Percentiles rank a stretch among this genome's conserved stretches.
phyloP scores from a whole-genome alignment of 2,113 vertebrate genomes.

The Saguinus imperator region DNA sequence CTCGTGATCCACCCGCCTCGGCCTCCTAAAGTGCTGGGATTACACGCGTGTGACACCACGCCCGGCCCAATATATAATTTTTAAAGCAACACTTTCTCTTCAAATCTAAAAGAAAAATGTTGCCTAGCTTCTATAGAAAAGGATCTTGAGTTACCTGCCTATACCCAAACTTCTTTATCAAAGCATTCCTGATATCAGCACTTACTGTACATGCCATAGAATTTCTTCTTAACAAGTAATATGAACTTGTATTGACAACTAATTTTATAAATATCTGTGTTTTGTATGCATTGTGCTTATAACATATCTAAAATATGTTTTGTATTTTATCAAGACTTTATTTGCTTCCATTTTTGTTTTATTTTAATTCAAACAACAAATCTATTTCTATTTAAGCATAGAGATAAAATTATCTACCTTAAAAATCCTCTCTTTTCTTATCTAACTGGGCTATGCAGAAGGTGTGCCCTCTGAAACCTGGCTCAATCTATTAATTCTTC shows the following conservation, averaged over 20 bases:
- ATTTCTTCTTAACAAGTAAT: neutral
- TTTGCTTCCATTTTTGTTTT: constrained; percentile 11
- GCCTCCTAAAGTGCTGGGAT: no score
- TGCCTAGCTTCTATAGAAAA: neutral
- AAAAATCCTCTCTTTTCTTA: neutral
- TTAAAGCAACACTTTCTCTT: constrained; percentile 23
- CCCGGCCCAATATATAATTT: neutral
- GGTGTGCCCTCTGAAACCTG: neutral
- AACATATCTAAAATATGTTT: neutral
- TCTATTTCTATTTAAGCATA: neutral
- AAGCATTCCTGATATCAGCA: neutral
- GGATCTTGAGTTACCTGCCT: neutral
- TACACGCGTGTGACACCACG: no score
- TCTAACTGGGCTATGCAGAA: neutral
- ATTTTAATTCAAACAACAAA: neutral
- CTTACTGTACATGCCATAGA: neutral
- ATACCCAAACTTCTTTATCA: neutral
- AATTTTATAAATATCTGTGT: neutral
- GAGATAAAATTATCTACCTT: neutral
- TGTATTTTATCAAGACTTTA: neutral
- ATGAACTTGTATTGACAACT: neutral
- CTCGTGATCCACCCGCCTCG: no score
- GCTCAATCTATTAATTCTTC: neutral
- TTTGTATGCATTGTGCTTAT: neutral
- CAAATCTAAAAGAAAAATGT: neutral